Percentiles rank a stretch among this genome's conserved stretches.
phyloP scores from a whole-genome alignment of 2,888 invertebrate species.

The Corythucha ciliata region DNA sequence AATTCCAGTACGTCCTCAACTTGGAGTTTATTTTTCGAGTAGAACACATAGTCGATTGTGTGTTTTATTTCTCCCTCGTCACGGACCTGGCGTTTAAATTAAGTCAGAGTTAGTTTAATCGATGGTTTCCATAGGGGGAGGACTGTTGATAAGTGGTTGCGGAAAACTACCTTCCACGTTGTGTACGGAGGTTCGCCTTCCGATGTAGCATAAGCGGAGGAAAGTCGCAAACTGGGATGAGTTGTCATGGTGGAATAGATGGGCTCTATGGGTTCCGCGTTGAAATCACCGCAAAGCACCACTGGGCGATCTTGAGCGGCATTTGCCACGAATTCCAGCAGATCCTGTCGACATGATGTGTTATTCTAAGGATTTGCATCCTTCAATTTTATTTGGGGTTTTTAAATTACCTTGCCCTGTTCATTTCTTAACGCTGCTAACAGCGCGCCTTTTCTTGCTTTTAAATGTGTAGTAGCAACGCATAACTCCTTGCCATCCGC shows the following conservation, averaged over 20 bases:
- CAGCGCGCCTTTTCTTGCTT: constrained; percentile 59
- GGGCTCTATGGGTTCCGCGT: constrained; percentile 62
- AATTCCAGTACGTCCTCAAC: constrained; percentile 50
- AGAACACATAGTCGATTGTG: constrained; percentile 67
- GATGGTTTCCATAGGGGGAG: not conserved
- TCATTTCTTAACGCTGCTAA: constrained; percentile 58
- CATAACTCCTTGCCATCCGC: constrained; percentile 52
- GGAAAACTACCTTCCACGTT: constrained; percentile 53
- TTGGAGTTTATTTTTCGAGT: constrained; percentile 49
- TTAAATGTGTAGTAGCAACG: constrained; percentile 63
- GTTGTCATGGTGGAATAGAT: constrained; percentile 53
- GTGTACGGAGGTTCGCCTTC: constrained; percentile 57
- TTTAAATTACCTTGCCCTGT: constrained; percentile 45
- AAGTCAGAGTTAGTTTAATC: not conserved
- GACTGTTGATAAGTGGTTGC: constrained; percentile 34
- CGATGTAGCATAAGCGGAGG: constrained; percentile 34
- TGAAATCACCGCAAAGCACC: constrained; percentile 64
- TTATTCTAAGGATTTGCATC: constrained; percentile 39
- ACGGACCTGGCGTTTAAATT: constrained; percentile 46
- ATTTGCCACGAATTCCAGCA: constrained; percentile 49
- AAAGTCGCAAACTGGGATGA: constrained; percentile 38
- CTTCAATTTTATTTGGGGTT: not conserved
- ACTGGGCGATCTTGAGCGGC: constrained; percentile 48
- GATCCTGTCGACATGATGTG: constrained; percentile 41
- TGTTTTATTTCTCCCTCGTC: constrained; percentile 61